Conservation (phyloP, 2,888 invertebrate species). For the Mythimna lalbum region DNA sequence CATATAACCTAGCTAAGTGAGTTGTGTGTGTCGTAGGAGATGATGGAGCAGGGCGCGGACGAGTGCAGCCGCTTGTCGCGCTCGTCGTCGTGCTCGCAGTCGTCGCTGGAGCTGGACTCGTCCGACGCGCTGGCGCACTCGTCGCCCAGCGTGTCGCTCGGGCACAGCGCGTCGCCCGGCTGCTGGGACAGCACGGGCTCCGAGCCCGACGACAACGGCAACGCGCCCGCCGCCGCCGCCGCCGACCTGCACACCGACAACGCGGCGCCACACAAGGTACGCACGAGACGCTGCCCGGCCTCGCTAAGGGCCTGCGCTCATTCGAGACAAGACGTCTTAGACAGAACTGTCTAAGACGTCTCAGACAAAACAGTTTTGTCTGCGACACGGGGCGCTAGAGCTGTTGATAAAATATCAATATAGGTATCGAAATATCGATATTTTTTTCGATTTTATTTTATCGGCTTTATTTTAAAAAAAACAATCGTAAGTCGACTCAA, state of each 20-base stretch:
- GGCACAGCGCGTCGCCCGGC: slow-evolving; percentile 67
- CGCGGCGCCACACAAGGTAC: slow-evolving; percentile 62
- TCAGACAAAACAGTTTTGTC: too few relatives aligned
- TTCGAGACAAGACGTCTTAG: too few relatives aligned
- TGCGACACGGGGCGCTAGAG: too few relatives aligned
- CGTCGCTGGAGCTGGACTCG: slow-evolving; percentile 82
- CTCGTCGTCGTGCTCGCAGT: slow-evolving; percentile 70
- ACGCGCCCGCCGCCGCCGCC: slow-evolving; percentile 63
- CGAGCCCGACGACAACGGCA: slow-evolving; percentile 80
- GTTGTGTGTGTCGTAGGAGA: slow-evolving; percentile 46
- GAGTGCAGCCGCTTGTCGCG: slow-evolving; percentile 68
- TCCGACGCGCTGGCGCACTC: slow-evolving; percentile 74
- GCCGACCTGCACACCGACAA: slow-evolving; percentile 80
- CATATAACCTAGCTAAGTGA: too few relatives aligned
- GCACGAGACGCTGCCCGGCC: not conserved
- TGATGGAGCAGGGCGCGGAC: slow-evolving; percentile 71
- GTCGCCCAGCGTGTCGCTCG: slow-evolving; percentile 69
- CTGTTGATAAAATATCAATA: too few relatives aligned
- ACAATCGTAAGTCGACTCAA: too few relatives aligned
- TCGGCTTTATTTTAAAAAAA: too few relatives aligned
- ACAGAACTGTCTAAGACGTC: too few relatives aligned
- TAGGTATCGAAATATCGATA: too few relatives aligned
- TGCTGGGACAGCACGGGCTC: slow-evolving; percentile 72
- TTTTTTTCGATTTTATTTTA: too few relatives aligned
- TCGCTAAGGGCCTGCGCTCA: too few relatives aligned